Evolutionary conservation across 2,113 vertebrate species (phyloP).

Genomic region (Harpagus bidentatus): DNA sequence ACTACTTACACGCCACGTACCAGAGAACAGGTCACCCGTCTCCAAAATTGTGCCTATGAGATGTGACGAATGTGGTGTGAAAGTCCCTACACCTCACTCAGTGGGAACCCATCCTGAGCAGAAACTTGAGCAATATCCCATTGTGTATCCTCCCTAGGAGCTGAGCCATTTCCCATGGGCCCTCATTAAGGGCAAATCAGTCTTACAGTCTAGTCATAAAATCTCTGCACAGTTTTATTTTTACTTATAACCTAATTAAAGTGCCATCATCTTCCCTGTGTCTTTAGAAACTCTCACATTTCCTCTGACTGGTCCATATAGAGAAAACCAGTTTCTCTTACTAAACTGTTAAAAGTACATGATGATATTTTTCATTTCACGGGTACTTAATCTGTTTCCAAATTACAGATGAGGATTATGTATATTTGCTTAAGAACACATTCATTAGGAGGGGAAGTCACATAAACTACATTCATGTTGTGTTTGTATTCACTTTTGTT

Average conservation of each 20-base stretch:
- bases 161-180: neutral
- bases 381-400: neutral
- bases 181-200: neutral
- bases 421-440: neutral
- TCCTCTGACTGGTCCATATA: neutral
- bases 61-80: neutral
- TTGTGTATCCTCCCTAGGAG: neutral
- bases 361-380: neutral
- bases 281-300: neutral
- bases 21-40: neutral
- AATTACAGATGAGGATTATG: neutral
- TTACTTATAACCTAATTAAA: neutral
- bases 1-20: neutral
- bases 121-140: neutral
- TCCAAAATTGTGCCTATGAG: neutral
- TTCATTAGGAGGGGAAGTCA: neutral
- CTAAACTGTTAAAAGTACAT: neutral
- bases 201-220: neutral
- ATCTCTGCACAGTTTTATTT: neutral
- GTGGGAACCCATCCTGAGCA: neutral
- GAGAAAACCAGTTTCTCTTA: neutral
- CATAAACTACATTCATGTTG: neutral
- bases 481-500: neutral
- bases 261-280: neutral
- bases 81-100: neutral